phyloP scores from a whole-genome alignment of 2,113 vertebrate species.

The Nycticebus coucang region DNA sequence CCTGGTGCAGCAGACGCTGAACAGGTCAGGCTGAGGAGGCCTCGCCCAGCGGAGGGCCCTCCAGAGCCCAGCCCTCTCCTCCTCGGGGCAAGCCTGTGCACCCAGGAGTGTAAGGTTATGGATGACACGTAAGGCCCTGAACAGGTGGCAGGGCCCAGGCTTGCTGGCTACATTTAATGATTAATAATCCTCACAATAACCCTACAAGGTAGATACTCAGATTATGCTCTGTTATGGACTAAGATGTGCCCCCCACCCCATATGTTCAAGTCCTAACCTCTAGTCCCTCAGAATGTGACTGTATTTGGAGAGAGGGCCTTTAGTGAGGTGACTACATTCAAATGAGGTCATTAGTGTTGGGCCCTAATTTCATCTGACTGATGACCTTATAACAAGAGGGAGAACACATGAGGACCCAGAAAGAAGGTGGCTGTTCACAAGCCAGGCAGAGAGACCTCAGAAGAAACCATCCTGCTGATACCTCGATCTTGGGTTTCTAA shows the following conservation, averaged over 20 bases:
- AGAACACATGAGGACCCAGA: fast-evolving
- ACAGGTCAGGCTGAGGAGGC: neutral
- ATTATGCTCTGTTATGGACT: fast-evolving
- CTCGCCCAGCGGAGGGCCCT: fast-evolving
- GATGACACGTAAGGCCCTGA: fast-evolving
- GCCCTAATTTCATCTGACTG: neutral
- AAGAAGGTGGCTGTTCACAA: neutral
- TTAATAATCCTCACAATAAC: neutral
- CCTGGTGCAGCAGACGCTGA: fast-evolving
- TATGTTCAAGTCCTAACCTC: neutral
- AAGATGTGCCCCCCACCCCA: fast-evolving
- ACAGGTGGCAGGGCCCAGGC: neutral
- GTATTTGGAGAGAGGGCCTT: neutral
- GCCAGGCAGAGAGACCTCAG: neutral
- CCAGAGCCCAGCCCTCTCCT: fast-evolving
- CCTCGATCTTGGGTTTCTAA: fast-evolving
- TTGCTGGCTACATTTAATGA: neutral
- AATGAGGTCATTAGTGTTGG: neutral
- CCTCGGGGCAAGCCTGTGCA: neutral
- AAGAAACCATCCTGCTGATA: neutral
- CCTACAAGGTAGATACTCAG: neutral
- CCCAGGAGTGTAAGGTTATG: fast-evolving
- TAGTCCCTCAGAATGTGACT: fast-evolving
- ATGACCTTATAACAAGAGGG: neutral
- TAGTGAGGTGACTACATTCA: neutral